Conservation (phyloP, 1,140 invertebrate genomes). For the Euglossa dilemma region DNA sequence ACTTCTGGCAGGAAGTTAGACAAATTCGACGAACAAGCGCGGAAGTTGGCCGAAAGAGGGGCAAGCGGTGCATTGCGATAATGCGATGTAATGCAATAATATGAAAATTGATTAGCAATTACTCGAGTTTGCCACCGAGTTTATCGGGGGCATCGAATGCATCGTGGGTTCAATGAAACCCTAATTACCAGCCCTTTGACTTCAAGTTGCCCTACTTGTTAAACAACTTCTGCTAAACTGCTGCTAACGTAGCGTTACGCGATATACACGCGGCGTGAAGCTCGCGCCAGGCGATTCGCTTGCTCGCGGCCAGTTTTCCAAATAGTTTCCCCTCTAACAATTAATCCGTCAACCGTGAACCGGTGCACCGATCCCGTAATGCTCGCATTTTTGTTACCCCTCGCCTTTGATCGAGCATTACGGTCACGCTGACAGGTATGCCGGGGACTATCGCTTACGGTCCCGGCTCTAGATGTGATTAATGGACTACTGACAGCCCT, state of each 20-base stretch:
- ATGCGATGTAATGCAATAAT: slow-evolving; percentile 31
- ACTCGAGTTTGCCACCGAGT: slow-evolving; percentile 31
- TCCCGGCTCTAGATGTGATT: neutral
- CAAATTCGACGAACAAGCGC: neutral
- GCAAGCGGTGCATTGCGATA: slow-evolving; percentile 10
- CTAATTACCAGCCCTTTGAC: slow-evolving; percentile 41
- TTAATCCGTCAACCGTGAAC: slow-evolving; percentile 31
- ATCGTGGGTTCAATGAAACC: slow-evolving; percentile 24
- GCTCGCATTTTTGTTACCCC: neutral
- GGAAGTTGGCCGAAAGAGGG: neutral
- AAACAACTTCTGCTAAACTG: slow-evolving; percentile 34
- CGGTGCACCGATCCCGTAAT: neutral
- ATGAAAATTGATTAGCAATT: slow-evolving; percentile 40
- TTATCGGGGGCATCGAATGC: slow-evolving; percentile 23
- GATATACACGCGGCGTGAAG: neutral
- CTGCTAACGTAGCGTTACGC: slow-evolving; percentile 11
- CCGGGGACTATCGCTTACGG: too few species aligned
- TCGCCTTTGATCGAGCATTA: slow-evolving; percentile 1
- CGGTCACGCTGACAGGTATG: neutral
- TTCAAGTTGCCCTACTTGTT: slow-evolving; percentile 43
- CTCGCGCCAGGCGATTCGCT: neutral
- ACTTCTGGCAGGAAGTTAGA: neutral
- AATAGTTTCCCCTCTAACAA: neutral
- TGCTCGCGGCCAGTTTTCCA: neutral
- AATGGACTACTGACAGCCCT: neutral